Conservation (phyloP, 2,113 vertebrate species). For the Campylomormyrus tamandua region DNA sequence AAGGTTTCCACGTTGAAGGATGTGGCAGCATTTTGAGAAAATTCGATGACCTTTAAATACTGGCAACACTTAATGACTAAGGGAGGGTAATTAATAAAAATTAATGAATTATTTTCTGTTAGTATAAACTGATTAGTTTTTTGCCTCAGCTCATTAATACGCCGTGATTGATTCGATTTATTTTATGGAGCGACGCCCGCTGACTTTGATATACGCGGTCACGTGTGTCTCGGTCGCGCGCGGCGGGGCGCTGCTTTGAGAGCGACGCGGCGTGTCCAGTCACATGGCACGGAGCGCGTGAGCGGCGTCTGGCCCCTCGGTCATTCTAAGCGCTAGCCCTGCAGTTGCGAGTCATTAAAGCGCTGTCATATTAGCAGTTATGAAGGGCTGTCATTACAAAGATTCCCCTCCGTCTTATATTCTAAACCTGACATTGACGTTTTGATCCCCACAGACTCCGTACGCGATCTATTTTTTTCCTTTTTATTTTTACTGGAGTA, state of each 20-base stretch:
- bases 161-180: not conserved
- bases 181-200: not conserved
- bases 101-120: constrained; percentile 1
- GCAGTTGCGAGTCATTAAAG: not conserved
- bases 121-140: not conserved
- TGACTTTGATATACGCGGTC: not conserved
- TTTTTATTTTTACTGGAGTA: not conserved
- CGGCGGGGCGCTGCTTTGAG: not conserved
- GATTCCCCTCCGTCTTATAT: not conserved
- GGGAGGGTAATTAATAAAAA: not conserved
- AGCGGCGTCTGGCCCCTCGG: not conserved
- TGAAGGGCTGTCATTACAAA: not conserved
- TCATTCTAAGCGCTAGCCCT: not conserved
- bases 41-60: not conserved
- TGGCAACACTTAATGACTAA: not conserved
- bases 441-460: not conserved
- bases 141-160: constrained; percentile 1
- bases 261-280: not conserved
- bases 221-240: not conserved
- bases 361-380: not conserved
- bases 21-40: not conserved
- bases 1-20: not conserved
- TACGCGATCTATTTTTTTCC: not conserved
- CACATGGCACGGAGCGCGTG: not conserved
- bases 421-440: not conserved